These are phyloP conservation scores for Condylostylus longicornis DNA, from an alignment of 1,140 invertebrate genomes.

Conservation along the genomic window DNA sequence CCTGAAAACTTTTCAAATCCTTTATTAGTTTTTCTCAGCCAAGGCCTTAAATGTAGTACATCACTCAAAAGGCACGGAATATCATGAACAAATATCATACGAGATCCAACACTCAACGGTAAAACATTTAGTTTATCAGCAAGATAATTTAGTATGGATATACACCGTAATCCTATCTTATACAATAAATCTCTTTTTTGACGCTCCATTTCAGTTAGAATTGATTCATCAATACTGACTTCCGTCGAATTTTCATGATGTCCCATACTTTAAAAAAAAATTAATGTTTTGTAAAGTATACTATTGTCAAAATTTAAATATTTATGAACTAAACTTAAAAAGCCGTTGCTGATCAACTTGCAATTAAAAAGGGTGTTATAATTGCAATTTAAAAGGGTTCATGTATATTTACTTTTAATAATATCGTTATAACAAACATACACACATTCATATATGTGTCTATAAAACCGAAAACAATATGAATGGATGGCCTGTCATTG, in stretches of 20 bases:
- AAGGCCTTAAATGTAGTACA: constrained; percentile 49
- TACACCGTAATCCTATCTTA: constrained; percentile 52
- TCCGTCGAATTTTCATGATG: constrained; percentile 25
- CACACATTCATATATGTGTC: too few species aligned
- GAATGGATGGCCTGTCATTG: too few species aligned
- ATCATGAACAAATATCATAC: constrained; percentile 51
- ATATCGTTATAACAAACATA: too few species aligned
- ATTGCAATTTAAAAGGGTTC: too few species aligned
- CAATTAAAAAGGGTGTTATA: too few species aligned
- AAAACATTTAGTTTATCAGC: constrained; percentile 39
- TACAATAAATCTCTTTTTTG: constrained; percentile 50
- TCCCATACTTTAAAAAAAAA: constrained; percentile 11
- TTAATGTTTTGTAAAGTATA: too few species aligned
- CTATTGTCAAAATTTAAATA: constrained; percentile 32
- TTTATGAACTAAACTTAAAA: too few species aligned
- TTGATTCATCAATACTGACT: constrained; percentile 33
- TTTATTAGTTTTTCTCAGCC: constrained; percentile 43
- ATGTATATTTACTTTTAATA: too few species aligned
- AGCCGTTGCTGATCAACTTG: too few species aligned
- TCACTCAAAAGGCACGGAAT: constrained; percentile 55
- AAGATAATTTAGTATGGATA: constrained; percentile 48
- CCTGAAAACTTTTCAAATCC: constrained; percentile 37
- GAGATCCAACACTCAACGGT: constrained; percentile 43
- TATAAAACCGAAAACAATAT: too few species aligned
- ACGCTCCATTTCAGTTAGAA: constrained; percentile 41